Percentiles rank a stretch among this genome's conserved stretches.
Evolutionary conservation across 2,888 invertebrate genomes (phyloP).

Genomic region (Andrena camellia): DNA sequence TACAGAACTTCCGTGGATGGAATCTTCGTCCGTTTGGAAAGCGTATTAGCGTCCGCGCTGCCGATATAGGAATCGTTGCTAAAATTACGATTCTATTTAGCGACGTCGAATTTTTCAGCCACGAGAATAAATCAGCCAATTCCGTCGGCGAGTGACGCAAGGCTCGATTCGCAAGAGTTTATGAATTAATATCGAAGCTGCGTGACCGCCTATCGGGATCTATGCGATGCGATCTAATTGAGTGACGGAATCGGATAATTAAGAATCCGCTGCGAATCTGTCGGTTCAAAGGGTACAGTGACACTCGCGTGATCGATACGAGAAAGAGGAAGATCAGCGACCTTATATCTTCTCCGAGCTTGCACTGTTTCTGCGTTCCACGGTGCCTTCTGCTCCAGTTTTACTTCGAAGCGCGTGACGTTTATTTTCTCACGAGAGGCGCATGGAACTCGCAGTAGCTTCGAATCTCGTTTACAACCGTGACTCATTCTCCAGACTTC

Average conservation of each 20-base stretch:
- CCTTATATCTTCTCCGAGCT: conserved; percentile 3
- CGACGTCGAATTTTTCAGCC: background rate
- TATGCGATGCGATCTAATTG: background rate
- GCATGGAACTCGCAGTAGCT: too few relatives aligned
- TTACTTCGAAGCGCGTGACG: background rate
- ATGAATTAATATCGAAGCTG: background rate
- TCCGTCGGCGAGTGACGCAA: background rate
- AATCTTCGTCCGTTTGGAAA: too few relatives aligned
- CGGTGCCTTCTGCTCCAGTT: too few relatives aligned
- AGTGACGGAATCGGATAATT: background rate
- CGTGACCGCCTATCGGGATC: background rate
- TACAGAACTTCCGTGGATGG: too few relatives aligned
- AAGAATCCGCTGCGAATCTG: conserved; percentile 1
- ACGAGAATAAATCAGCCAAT: background rate
- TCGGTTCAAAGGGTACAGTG: conserved; percentile 12
- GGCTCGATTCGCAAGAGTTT: conserved; percentile 6
- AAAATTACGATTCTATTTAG: background rate
- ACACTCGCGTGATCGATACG: conserved; percentile 26
- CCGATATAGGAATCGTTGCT: background rate
- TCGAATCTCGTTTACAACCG: too few relatives aligned
- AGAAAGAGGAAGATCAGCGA: background rate
- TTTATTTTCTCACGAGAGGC: background rate
- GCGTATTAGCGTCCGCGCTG: too few relatives aligned
- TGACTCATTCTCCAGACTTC: too few relatives aligned
- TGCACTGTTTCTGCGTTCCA: too few relatives aligned